Evolutionary conservation across 2,888 invertebrate species (phyloP).

Genomic region (Ceriagrion tenellum): DNA sequence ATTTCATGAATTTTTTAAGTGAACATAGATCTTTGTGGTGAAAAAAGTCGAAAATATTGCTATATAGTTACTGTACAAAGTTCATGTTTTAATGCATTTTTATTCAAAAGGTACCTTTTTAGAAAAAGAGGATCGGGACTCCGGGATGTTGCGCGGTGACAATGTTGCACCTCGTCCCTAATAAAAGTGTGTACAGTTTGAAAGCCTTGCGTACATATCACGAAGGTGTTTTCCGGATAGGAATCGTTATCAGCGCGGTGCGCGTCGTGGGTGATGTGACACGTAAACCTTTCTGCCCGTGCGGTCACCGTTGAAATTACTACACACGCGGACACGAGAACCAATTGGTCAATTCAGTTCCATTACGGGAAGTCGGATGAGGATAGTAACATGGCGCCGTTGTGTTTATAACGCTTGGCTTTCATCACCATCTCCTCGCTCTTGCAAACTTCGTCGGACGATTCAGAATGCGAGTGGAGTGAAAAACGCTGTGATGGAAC

Average conservation of each 20-base stretch:
- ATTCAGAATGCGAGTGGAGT: neutral
- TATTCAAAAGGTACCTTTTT: too few relatives aligned
- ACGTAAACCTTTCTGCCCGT: neutral
- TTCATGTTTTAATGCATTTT: too few relatives aligned
- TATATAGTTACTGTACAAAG: too few relatives aligned
- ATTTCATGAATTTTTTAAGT: too few relatives aligned
- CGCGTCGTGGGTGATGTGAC: neutral
- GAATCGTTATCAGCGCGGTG: neutral
- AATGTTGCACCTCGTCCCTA: too few relatives aligned
- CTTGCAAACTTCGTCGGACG: neutral
- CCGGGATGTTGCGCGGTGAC: too few relatives aligned
- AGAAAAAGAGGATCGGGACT: too few relatives aligned
- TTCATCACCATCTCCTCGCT: neutral
- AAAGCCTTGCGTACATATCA: neutral
- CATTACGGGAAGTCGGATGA: neutral
- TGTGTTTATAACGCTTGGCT: neutral
- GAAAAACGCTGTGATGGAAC: neutral
- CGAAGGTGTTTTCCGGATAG: neutral
- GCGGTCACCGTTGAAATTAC: neutral
- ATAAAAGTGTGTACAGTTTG: neutral
- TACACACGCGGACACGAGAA: neutral
- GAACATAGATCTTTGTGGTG: too few relatives aligned
- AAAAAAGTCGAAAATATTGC: neutral
- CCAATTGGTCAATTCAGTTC: neutral
- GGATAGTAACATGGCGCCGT: neutral